A percentile compares a stretch with the other conserved stretches of the same genome.
These are phyloP conservation scores for Phyllotreta cruciferae DNA, from an alignment of 2,888 invertebrate genomes.

Conservation along the genomic window DNA sequence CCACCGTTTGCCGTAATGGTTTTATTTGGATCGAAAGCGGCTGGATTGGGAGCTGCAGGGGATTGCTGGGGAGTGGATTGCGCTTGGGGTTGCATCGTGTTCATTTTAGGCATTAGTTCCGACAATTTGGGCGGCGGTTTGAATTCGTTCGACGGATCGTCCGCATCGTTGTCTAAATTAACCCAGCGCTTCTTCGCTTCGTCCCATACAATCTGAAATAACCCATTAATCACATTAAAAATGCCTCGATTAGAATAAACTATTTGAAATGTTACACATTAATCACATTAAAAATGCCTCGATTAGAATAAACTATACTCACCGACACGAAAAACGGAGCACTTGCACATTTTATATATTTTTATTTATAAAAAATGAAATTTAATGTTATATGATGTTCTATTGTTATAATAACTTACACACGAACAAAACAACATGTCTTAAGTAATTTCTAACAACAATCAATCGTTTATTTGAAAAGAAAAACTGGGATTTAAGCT, in stretches of 20 bases:
- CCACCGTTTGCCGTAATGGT: conserved; percentile 10
- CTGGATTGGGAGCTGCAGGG: conserved; percentile 18
- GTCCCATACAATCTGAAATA: conserved; percentile 89
- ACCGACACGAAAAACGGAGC: too few relatives aligned
- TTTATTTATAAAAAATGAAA: too few relatives aligned
- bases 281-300: too few relatives aligned
- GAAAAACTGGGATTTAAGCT: too few relatives aligned
- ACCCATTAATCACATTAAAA: conserved; percentile 21
- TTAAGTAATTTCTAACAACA: too few relatives aligned
- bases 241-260: background rate
- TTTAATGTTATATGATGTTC: too few relatives aligned
- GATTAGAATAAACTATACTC: too few relatives aligned
- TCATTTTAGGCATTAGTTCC: conserved; percentile 59
- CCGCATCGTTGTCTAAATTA: conserved; percentile 78
- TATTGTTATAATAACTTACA: too few relatives aligned
- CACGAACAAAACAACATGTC: too few relatives aligned
- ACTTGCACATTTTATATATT: too few relatives aligned
- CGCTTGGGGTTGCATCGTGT: conserved; percentile 19
- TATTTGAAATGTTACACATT: too few relatives aligned
- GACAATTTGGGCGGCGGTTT: conserved; percentile 76
- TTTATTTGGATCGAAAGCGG: conserved; percentile 27
- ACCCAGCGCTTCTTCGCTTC: conserved; percentile 85
- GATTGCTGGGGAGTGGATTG: background rate
- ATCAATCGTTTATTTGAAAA: too few relatives aligned
- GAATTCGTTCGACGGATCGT: conserved; percentile 62